Evolutionary conservation across 2,113 vertebrate species (phyloP), one percentile per base, ranked within the genome.

Genomic region (Coturnix japonica): DNA sequence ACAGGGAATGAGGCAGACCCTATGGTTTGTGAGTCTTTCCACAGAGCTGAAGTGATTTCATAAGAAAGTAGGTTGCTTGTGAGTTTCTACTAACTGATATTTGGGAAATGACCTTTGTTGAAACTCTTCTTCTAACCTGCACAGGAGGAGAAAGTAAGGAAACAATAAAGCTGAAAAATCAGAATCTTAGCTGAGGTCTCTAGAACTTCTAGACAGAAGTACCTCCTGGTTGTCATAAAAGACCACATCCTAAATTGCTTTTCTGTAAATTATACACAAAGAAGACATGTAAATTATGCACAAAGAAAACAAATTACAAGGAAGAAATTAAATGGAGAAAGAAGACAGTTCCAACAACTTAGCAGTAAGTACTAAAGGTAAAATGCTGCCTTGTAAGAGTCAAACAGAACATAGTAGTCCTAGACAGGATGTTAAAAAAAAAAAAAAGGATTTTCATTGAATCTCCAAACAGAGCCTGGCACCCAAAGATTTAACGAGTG

Each of bases 391-490:
- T 47, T 49, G 7, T 79, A 39, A 15, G 30, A 76, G 19, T 44
- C 30, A n/a, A 70, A 13, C 25, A 41, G 15, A 35, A n/a, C 31
- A 47, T 23, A 71, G 33, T 0, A 0, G 57, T 79, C 7, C 22
- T 63, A 25, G 35, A 15, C 37, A 64, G 39, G 17, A 22, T 66
- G 25, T n/a, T 78, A 59, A 85, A 75, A 13, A 43, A 65, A 59
- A 85, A 75, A 13, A 39, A 61, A 33, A 20, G 23, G 16, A 7
- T 5, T 54, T 26, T 59, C 30, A 17, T 0, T 41, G 9, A 78
- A 53, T 14, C 6, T 8, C 28, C 49, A 69, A 65, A 87, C 15
- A 23, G 1, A 76, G 2, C 12, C 56, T 71, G n/a, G 22, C 21
- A 69, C 9, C 5, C 44, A 79, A 47, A 44, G 4, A 51, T 28